These are phyloP conservation scores for human DNA, from an alignment of 2,113 vertebrate genomes.

Conservation along the genomic window DNA sequence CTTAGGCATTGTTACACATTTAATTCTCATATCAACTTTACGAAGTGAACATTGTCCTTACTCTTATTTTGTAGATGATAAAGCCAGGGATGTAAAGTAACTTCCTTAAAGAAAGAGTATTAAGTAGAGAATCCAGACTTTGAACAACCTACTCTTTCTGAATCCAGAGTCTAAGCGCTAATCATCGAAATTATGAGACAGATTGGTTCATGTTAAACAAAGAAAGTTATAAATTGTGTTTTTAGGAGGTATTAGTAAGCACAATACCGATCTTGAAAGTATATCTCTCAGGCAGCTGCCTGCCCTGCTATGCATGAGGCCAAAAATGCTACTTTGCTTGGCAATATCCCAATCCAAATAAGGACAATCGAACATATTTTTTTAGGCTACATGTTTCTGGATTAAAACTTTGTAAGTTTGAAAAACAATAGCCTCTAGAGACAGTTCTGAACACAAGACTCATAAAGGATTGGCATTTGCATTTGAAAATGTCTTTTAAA, in stretches of 20 bases:
- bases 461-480: slow-evolving; percentile 58
- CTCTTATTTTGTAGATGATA: background rate
- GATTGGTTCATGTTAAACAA: background rate
- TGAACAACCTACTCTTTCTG: background rate
- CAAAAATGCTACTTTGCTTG: background rate
- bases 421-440: slow-evolving; percentile 56
- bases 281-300: background rate
- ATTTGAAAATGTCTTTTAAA: slow-evolving; percentile 57
- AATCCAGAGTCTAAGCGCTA: background rate
- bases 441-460: slow-evolving; percentile 11
- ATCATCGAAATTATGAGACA: background rate
- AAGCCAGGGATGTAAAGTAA: background rate
- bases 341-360: slow-evolving; percentile 41
- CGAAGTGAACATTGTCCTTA: background rate
- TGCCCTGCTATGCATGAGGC: background rate
- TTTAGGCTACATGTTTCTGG: slow-evolving; percentile 28
- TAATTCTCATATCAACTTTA: background rate
- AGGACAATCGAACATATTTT: background rate
- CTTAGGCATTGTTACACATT: background rate
- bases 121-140: background rate
- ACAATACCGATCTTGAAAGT: background rate
- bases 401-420: slow-evolving; percentile 54
- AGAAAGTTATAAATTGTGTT: background rate
- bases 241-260: background rate
- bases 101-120: background rate